Percentiles rank a stretch among this genome's conserved stretches.
These are phyloP conservation scores for Gallinago media DNA, from an alignment of 2,113 vertebrate species.

Conservation along the genomic window DNA sequence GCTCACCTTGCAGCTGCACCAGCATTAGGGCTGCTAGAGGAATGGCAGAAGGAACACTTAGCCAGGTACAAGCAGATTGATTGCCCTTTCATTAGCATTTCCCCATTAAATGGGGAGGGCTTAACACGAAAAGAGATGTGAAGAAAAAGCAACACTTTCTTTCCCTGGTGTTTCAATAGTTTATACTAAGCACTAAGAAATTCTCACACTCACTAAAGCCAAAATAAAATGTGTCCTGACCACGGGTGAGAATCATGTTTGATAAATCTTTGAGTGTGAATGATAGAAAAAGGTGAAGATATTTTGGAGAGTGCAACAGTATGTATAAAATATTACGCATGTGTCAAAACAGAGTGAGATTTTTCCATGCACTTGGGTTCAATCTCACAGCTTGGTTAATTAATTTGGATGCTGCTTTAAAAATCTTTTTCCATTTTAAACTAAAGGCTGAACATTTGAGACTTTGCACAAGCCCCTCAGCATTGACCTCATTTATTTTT, in stretches of 20 bases:
- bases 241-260: background rate
- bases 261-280: background rate
- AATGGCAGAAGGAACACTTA: background rate
- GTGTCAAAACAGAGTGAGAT: constrained; percentile 20
- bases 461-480: background rate
- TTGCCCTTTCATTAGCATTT: background rate
- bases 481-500: constrained; percentile 22
- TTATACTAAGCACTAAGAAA: background rate
- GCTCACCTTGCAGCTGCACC: background rate
- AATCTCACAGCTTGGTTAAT: constrained; percentile 17
- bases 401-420: constrained; percentile 26
- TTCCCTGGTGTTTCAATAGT: background rate
- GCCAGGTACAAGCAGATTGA: background rate
- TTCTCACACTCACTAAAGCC: background rate
- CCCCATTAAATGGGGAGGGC: background rate
- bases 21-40: background rate
- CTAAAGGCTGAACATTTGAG: background rate
- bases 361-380: background rate
- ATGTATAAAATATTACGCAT: constrained; percentile 1
- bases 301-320: background rate
- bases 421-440: constrained; percentile 19
- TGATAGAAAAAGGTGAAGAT: background rate
- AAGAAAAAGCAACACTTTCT: background rate
- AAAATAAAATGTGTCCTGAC: background rate
- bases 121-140: background rate